These are phyloP conservation scores for Pyrgus malvae DNA, from an alignment of 2,888 invertebrate species.

Conservation along the genomic window DNA sequence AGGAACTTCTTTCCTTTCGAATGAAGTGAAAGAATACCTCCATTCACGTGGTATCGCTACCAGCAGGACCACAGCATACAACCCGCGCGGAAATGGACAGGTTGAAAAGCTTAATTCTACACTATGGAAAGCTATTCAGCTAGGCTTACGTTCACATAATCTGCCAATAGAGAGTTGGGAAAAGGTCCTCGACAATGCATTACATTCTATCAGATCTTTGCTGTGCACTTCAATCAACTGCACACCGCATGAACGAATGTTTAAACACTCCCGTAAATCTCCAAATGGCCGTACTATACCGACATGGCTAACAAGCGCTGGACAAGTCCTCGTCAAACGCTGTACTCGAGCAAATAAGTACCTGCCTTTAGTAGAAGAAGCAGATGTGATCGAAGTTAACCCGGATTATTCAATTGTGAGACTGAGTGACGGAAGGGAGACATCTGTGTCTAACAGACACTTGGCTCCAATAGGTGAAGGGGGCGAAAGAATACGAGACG, in stretches of 20 bases:
- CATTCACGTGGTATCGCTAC: conserved; percentile 6
- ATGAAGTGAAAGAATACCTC: conserved; percentile 10
- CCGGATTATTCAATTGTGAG: not conserved
- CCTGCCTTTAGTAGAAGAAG: not conserved
- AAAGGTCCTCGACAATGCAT: conserved; percentile 15
- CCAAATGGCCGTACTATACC: conserved; percentile 20
- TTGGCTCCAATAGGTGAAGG: conserved; percentile 1
- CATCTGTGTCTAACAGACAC: conserved; percentile 7
- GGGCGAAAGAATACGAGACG: not conserved
- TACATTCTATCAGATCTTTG: conserved; percentile 30
- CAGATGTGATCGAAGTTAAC: not conserved
- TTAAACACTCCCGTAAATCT: conserved; percentile 16
- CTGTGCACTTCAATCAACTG: conserved; percentile 23
- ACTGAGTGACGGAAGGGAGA: not conserved
- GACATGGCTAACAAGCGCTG: not conserved
- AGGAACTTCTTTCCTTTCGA: conserved; percentile 22
- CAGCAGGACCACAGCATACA: conserved; percentile 22
- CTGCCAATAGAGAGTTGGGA: conserved; percentile 19
- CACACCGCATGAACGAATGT: conserved; percentile 30
- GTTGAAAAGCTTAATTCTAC: not conserved
- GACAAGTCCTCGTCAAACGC: not conserved
- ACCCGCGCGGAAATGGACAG: conserved; percentile 20
- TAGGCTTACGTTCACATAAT: not conserved
- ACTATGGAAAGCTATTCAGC: not conserved
- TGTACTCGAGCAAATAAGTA: not conserved